Conservation (phyloP, 1,140 invertebrate genomes). For the Bombus balteatus region DNA sequence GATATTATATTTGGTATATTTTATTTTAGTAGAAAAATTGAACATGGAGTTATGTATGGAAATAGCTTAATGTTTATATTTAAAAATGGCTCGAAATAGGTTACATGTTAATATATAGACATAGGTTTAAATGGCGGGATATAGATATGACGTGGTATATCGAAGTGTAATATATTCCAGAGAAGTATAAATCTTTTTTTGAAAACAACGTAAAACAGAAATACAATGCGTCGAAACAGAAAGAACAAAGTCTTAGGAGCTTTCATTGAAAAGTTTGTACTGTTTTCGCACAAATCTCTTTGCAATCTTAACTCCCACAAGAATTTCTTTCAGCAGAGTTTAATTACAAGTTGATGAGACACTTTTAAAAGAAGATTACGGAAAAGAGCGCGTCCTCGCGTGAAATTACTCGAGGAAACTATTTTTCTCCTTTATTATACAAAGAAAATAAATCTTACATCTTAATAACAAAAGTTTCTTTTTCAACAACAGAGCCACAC, state of each 20-base stretch:
- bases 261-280: not conserved
- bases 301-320: not conserved
- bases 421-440: not conserved
- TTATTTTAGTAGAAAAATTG: not conserved
- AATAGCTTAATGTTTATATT: no score
- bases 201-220: no score
- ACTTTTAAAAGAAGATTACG: not conserved
- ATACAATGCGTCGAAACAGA: fast-evolving
- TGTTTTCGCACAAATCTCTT: not conserved
- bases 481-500: no score
- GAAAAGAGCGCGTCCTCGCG: no score
- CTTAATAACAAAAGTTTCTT: not conserved
- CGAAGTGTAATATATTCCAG: no score
- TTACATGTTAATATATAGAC: no score
- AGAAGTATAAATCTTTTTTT: not conserved
- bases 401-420: not conserved
- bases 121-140: no score
- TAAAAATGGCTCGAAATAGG: no score
- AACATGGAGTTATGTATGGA: not conserved
- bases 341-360: not conserved
- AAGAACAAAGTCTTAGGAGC: not conserved
- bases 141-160: no score
- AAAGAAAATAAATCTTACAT: not conserved
- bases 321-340: not conserved
- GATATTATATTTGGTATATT: not conserved